Base-by-base conservation (phyloP, 2,113 vertebrate genomes). In the Calyptommatus sinebrachiatus region DNA sequence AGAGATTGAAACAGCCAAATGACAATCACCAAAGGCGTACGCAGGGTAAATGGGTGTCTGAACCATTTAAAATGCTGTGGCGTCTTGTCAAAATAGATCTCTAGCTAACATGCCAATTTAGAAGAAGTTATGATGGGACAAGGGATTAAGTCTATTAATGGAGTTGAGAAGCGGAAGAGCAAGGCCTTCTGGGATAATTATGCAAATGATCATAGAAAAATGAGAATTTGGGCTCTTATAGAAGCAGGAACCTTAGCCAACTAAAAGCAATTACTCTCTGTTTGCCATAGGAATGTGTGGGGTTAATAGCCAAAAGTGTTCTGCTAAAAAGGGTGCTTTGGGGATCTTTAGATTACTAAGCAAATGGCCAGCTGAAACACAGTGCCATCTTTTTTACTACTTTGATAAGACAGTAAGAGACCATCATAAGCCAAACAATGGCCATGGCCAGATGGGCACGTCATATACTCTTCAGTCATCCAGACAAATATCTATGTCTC, bases 41-140 rank as follows among this genome's bases (percentile, higher is more conserved):
- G 89, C 89, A 92, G 86, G 88, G 83, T 84, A 92, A 92, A 93
- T 90, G 89, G 89, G 88, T 87, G 91, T 89, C 73, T 76, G 62
- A 2, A 67, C 89, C 82, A 87, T 91, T 89, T 85, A 73, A 70
- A 80, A 80, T 79, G 84, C 85, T 73, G 83, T 86, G 73, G 80
- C 82, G 84, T 84, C 85, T 80, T 74, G 70, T 73, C 83, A 50
- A 28, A 48, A 62, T 41, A 77, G 80, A 84, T 84, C 3, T 2
- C 63, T 79, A 86, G 65, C 84, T 80, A 83, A 90, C 84, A 80
- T 31, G 68, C 45, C n/a, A 31, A 83, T 86, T 71, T 41, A 60
- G 74, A 68, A 74, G 71, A 71, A 74, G 80, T 65, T 79, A 61
- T 62, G 35, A 21, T 76, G 46, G 74, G 46, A 89, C 66, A 57